Percentiles rank a stretch among this genome's conserved stretches.
Evolutionary conservation across 2,888 invertebrate species (phyloP).

Genomic region (Megastigmus dorsalis): DNA sequence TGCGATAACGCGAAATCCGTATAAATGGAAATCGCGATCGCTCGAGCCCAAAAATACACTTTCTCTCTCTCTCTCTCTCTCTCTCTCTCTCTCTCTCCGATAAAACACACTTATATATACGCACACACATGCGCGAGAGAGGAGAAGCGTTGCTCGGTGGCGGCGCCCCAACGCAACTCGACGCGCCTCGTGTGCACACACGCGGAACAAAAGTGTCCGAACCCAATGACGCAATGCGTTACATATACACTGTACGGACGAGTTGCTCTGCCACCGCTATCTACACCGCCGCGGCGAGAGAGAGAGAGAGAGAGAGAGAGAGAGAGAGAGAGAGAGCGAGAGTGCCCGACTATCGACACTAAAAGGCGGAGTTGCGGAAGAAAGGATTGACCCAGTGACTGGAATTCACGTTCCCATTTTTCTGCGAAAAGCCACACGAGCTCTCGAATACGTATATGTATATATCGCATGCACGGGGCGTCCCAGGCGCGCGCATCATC

Average conservation of each 20-base stretch:
- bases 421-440: background rate
- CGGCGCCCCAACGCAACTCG: too few species aligned
- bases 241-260: background rate
- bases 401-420: conserved; percentile 51
- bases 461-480: too few species aligned
- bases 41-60: conserved; percentile 15
- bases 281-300: too few species aligned
- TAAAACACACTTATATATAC: too few species aligned
- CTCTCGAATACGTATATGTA: too few species aligned
- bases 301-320: background rate
- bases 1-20: conserved; percentile 4
- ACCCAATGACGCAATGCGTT: conserved; percentile 10
- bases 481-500: too few species aligned
- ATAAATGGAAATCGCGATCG: conserved; percentile 40
- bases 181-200: background rate
- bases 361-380: conserved; percentile 28
- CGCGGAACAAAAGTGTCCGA: background rate
- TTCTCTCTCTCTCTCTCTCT: background rate
- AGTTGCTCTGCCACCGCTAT: too few species aligned
- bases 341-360: too few species aligned
- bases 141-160: too few species aligned
- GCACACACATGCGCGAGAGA: too few species aligned
- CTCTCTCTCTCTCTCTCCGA: too few species aligned
- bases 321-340: background rate
- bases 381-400: conserved; percentile 49